Evolutionary conservation across 23 tunicate genomes (phyloP).

Genomic region (Ascidia mentula): DNA sequence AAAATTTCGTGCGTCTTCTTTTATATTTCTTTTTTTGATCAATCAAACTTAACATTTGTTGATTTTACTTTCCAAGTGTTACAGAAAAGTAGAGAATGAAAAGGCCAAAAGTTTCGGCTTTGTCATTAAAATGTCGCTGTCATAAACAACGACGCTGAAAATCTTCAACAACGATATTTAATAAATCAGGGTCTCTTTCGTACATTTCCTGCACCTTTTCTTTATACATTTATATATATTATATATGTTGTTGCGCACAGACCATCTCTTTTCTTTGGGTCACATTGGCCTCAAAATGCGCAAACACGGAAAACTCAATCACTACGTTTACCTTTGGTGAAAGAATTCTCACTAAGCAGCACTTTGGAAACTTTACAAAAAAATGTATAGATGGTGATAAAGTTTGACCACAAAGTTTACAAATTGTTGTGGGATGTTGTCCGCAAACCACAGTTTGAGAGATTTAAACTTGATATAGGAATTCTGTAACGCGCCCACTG

Average conservation of each 20-base stretch:
- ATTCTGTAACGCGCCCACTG: too few relatives aligned
- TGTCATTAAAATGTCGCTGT: background rate
- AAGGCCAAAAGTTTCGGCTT: background rate
- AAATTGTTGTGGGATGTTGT: too few relatives aligned
- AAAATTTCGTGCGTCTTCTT: background rate
- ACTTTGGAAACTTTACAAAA: too few relatives aligned
- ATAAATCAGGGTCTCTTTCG: background rate
- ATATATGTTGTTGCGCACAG: background rate
- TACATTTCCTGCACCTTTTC: background rate
- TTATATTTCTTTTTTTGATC: background rate
- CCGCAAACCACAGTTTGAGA: too few relatives aligned
- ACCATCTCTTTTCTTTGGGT: too few relatives aligned
- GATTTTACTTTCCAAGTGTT: background rate
- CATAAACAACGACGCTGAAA: background rate
- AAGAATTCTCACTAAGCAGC: too few relatives aligned
- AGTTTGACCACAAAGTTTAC: too few relatives aligned
- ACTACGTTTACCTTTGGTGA: too few relatives aligned
- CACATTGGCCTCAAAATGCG: too few relatives aligned
- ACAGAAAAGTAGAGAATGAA: background rate
- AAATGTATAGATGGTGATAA: too few relatives aligned
- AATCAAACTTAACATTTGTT: background rate
- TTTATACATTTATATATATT: background rate
- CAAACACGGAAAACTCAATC: too few relatives aligned
- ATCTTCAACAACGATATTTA: background rate
- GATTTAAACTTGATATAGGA: too few relatives aligned